Evolutionary conservation across 2,797 vertebrate species (phyloP), one percentile per base, ranked within the genome.

Genomic region (Eospalax fontanierii): DNA sequence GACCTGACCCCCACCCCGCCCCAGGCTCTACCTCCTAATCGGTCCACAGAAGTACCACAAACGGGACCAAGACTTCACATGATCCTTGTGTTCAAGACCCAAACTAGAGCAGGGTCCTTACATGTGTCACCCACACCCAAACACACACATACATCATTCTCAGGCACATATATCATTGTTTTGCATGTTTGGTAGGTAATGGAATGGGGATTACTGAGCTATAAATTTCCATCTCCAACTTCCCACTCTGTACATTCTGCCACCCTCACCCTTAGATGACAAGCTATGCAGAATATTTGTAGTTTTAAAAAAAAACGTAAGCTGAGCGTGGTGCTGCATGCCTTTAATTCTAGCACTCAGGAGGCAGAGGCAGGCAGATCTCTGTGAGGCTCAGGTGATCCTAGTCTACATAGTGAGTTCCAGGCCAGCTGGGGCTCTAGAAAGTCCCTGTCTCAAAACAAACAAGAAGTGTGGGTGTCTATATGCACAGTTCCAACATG

Each of bases 161-260:
- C 26, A 12, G 76, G 28, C 38, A 57, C 59, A 22, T 0, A 0
- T 35, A 4, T 38, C 6, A 54, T 28, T 28, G 24, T n/a, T 74
- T 59, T 73, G 43, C 38, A 57, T 11, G 1, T 7, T 6, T 63
- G 68, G 54, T 30, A 33, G 68, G 50, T 15, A 30, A n/a, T 70
- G 43, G 2, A 10, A 8, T 8, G 61, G 54, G 21, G 50, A 57
- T 63, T 86, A 50, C 8, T 15, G 19, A 43, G 21, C 43, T 61
- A 22, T 40, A 43, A 18, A 12, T 26, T 65, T 86, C 91, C 35
- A 40, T 82, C 57, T 82, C 46, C n/a, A 4, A 16, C 74, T 22
- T 18, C 54, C 28, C n/a, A 18, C 30, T 30, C 30, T 54, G 0
- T 18, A 21, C 35, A 46, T 46, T n/a, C 46, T n/a, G n/a, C n/a